Percentiles rank a stretch among this genome's conserved stretches.
These are phyloP conservation scores for Drosophila tristis DNA, from an alignment of 1,140 invertebrate species.

Conservation along the genomic window DNA sequence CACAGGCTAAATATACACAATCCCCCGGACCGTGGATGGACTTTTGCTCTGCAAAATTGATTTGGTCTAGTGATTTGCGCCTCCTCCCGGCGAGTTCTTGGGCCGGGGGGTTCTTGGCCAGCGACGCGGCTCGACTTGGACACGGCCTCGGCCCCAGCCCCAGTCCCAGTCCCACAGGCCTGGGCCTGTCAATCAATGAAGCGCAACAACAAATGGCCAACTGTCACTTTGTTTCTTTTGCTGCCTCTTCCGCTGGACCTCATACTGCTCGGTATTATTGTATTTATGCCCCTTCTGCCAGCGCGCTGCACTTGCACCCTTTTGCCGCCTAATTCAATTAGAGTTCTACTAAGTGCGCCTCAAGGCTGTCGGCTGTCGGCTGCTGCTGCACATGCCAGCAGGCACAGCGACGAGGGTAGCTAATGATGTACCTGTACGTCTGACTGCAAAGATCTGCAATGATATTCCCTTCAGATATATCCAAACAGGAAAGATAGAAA, in stretches of 20 bases:
- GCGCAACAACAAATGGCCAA: conserved; percentile 47
- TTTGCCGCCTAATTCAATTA: conserved; percentile 75
- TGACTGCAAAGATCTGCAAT: not conserved
- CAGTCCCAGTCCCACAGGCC: not conserved
- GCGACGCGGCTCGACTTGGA: conserved; percentile 1
- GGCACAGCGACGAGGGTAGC: conserved; percentile 31
- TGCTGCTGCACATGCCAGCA: conserved; percentile 31
- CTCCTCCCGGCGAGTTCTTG: conserved; percentile 20
- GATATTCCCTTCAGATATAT: too few species aligned
- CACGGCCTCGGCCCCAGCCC: not conserved
- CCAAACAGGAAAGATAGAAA: too few species aligned
- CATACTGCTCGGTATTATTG: not conserved
- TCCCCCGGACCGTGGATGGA: not conserved
- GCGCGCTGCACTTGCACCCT: conserved; percentile 27
- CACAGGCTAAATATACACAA: conserved; percentile 25
- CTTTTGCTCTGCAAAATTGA: conserved; percentile 49
- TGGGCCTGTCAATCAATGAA: conserved; percentile 66
- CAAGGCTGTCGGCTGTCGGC: conserved; percentile 49
- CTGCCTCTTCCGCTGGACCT: not conserved
- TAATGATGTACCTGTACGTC: conserved; percentile 15
- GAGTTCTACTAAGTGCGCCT: conserved; percentile 74
- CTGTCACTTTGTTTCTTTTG: conserved; percentile 24
- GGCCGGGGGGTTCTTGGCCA: not conserved
- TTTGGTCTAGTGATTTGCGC: conserved; percentile 66
- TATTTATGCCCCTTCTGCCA: conserved; percentile 8